Evolutionary conservation across 2,113 vertebrate genomes (phyloP).

Genomic region (Lamprotornis superbus): DNA sequence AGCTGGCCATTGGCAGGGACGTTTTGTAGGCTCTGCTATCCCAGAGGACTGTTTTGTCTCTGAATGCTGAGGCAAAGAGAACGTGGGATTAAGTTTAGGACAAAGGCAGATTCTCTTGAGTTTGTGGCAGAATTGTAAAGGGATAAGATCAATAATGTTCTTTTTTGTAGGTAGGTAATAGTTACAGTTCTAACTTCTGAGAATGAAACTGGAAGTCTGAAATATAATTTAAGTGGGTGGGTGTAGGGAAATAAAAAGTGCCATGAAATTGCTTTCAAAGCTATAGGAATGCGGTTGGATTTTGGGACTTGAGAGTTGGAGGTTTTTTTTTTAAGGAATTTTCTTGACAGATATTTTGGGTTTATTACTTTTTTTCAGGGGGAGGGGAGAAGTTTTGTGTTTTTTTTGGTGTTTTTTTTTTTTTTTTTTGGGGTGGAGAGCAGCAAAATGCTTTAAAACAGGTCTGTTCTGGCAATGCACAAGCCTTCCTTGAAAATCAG

Average conservation of each 20-base stretch:
- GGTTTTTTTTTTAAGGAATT: not conserved
- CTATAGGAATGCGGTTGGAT: not conserved
- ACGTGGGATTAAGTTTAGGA: not conserved
- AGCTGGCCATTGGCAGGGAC: constrained; percentile 22
- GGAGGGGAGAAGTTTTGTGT: not conserved
- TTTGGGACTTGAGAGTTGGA: not conserved
- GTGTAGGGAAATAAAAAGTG: not conserved
- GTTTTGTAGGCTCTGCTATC: not conserved
- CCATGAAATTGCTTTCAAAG: not conserved
- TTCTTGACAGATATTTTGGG: not conserved
- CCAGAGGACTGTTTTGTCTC: not conserved
- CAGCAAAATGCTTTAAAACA: not conserved
- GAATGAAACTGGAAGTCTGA: not conserved
- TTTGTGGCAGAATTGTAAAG: not conserved
- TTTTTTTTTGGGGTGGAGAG: not conserved
- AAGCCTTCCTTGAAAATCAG: not conserved
- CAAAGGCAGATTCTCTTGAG: not conserved
- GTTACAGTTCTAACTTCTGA: not conserved
- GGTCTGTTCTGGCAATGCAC: not conserved
- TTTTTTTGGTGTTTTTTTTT: not conserved
- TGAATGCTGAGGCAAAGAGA: not conserved
- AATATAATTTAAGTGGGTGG: not conserved
- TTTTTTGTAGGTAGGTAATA: not conserved
- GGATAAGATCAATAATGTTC: not conserved
- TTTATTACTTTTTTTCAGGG: not conserved